Conservation (phyloP, 2,113 vertebrate species). For the Dipodomys ordii region DNA sequence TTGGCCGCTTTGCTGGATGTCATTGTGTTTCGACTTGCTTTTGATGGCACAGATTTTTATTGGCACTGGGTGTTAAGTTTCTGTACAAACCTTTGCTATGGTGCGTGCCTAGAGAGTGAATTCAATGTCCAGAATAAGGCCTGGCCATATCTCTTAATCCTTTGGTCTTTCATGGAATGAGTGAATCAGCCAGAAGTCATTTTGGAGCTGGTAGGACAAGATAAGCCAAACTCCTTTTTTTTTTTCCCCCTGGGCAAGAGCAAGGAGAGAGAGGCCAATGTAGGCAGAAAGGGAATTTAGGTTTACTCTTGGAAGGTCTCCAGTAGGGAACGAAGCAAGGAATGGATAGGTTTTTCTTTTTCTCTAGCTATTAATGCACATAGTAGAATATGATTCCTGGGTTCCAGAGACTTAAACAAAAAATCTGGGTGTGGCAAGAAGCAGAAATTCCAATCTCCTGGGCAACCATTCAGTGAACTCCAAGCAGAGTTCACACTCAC, state of each 20-base stretch:
- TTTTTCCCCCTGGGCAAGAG: background rate
- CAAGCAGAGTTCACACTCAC: background rate
- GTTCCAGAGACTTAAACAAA: background rate
- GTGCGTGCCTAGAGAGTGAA: background rate
- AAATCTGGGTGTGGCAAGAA: background rate
- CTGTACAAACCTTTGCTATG: background rate
- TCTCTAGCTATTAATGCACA: background rate
- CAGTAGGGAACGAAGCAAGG: background rate
- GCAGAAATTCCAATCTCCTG: background rate
- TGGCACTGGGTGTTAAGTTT: conserved; percentile 53
- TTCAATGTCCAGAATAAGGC: background rate
- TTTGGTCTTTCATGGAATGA: background rate
- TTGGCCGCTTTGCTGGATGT: conserved; percentile 5
- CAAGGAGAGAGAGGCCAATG: background rate
- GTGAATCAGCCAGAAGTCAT: background rate
- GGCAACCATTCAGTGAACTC: too few species aligned
- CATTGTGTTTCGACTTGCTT: conserved; percentile 46
- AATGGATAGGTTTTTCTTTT: background rate
- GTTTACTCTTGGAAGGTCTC: background rate
- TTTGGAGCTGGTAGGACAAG: background rate
- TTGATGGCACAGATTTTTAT: conserved; percentile 15
- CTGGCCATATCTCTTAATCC: background rate
- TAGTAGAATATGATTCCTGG: background rate
- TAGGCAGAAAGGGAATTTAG: background rate
- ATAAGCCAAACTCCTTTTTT: background rate